Evolutionary conservation across 2,113 vertebrate species (phyloP), one percentile per base, ranked within the genome.

Genomic region (Semicossyphus pulcher): DNA sequence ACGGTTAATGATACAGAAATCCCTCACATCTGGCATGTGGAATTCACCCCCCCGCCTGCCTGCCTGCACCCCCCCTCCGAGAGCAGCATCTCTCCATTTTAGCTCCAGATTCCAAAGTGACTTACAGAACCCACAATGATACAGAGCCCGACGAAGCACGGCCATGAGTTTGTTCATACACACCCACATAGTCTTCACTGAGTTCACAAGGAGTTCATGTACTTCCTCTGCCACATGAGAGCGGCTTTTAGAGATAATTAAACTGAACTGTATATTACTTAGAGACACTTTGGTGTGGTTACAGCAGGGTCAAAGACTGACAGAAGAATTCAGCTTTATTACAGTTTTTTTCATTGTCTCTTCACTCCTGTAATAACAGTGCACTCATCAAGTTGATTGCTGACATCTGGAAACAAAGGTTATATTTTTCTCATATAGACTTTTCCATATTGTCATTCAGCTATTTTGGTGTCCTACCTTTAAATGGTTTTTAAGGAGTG

Each of bases 121-220:
- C 65, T 63, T 66, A 21, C n/a, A 77, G 76, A 76, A 67, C 51
- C 53, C 54, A 36, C 57, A 70, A 61, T 68, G 82, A 84, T 60
- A 81, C 23, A 10, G 68, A 71, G 49, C 56, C 31, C 51, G 65
- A 86, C 63, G 44, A 77, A 86, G 67, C 44, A 32, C 4, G 41
- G 57, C 54, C 52, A n/a, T 8, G 32, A 76, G 47, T 70, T 25
- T 51, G 20, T 29, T 49, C 68, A 61, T 32, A 62, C 66, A 65
- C 72, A 53, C 26, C 23, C 61, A 37, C 16, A 10, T 12, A 63
- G 10, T 5, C 51, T 36, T 28, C 29, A 12, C 7, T 0, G 34
- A 51, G 79, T 85, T 88, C 84, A 80, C 4, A 28, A 12, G 51
- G n/a, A 78, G 90, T 82, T 85, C 67, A 80, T 12, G 18, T 26